Conservation (phyloP, 23 tunicate species). For the Botrylloides violaceus region DNA sequence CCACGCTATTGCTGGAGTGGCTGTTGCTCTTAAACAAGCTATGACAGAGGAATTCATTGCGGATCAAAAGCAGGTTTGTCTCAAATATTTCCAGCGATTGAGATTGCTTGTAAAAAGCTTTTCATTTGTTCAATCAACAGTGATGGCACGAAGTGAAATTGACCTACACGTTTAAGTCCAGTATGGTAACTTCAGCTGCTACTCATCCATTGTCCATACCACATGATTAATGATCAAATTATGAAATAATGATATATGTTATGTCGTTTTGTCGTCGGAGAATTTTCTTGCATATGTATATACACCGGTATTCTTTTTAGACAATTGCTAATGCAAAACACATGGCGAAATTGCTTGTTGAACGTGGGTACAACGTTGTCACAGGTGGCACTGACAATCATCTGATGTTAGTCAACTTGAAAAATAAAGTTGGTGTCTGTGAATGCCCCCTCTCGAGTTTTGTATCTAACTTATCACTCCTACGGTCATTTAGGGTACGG, state of each 20-base stretch:
- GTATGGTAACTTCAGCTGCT: no score
- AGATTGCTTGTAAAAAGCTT: no score
- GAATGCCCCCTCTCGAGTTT: background rate
- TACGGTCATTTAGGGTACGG: slow-evolving; percentile 48
- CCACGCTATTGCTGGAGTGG: slow-evolving; percentile 96
- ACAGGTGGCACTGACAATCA: slow-evolving; percentile 98
- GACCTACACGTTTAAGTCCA: no score
- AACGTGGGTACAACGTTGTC: slow-evolving; percentile 73
- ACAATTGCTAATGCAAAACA: slow-evolving; percentile 68
- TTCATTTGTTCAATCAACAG: no score
- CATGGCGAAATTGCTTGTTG: slow-evolving; percentile 38
- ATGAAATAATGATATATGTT: no score
- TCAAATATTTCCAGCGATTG: no score
- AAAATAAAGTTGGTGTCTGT: slow-evolving; percentile 44
- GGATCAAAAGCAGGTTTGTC: slow-evolving; percentile 88
- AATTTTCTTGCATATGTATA: no score
- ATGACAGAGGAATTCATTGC: slow-evolving; percentile 47
- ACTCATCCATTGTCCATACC: no score
- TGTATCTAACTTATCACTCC: background rate
- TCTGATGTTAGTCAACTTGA: slow-evolving; percentile 73
- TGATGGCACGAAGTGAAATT: no score
- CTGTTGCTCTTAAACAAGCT: slow-evolving; percentile 92
- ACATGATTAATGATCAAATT: no score
- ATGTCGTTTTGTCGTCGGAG: no score
- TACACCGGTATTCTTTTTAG: slow-evolving; percentile 20